Conservation (phyloP, 2,888 invertebrate species). For the Thecocarcelia acutangulata region DNA sequence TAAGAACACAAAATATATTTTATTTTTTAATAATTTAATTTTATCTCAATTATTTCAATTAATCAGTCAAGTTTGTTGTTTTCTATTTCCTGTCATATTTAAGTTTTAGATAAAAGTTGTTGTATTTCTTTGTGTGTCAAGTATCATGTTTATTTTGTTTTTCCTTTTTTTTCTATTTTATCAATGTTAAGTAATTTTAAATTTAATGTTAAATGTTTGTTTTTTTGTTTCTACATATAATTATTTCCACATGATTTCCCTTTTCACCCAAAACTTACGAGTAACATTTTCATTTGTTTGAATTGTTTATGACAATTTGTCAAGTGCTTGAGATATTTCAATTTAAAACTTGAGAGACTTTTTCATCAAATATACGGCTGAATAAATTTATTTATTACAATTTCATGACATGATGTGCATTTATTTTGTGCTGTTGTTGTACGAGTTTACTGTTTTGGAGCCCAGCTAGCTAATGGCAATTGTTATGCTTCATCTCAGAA, state of each 20-base stretch:
- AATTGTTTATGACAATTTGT: conserved; percentile 58
- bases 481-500: conserved; percentile 64
- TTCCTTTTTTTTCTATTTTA: background rate
- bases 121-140: conserved; percentile 34
- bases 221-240: conserved; percentile 25
- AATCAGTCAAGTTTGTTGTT: conserved; percentile 33
- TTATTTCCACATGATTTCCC: conserved; percentile 67
- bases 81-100: conserved; percentile 33
- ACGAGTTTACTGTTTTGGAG: conserved; percentile 21
- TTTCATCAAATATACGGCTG: conserved; percentile 14
- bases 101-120: conserved; percentile 5
- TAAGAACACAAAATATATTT: background rate
- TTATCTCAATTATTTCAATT: conserved; percentile 8
- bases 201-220: conserved; percentile 30
- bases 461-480: conserved; percentile 51
- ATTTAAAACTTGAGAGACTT: conserved; percentile 27
- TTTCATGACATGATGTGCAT: conserved; percentile 38
- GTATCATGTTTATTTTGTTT: background rate
- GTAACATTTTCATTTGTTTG: conserved; percentile 13
- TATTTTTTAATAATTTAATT: background rate
- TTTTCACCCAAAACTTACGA: conserved; percentile 40
- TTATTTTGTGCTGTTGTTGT: conserved; percentile 11
- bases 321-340: conserved; percentile 55
- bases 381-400: conserved; percentile 46
- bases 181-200: conserved; percentile 47